A percentile compares a stretch with the other conserved stretches of the same genome.
These are phyloP conservation scores for Malacoctenus gilli DNA, from an alignment of 2,797 vertebrate genomes.

Conservation along the genomic window DNA sequence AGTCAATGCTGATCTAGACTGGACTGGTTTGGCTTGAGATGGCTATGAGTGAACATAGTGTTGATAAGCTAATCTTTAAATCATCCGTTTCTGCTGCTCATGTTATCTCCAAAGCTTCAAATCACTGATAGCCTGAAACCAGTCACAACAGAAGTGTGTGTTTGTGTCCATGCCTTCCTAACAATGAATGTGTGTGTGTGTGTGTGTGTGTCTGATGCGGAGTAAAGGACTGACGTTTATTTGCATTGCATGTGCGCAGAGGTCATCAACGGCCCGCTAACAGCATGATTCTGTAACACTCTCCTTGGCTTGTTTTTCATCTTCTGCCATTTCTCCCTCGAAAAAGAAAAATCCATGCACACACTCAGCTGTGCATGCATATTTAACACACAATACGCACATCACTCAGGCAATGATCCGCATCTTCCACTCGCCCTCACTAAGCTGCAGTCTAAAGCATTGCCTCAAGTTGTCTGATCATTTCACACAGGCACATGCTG, in stretches of 20 bases:
- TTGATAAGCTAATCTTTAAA: conserved; percentile 33
- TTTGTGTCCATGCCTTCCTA: conserved; percentile 20
- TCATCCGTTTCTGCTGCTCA: conserved; percentile 40
- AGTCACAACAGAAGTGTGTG: conserved; percentile 29
- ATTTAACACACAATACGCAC: conserved; percentile 57
- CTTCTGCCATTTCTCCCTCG: conserved; percentile 40
- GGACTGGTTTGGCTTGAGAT: conserved; percentile 64
- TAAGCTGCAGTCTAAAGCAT: conserved; percentile 58
- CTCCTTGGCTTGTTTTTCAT: conserved; percentile 34
- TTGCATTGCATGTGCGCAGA: neutral
- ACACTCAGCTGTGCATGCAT: conserved; percentile 63
- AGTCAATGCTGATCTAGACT: conserved; percentile 66
- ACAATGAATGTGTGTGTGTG: conserved; percentile 41
- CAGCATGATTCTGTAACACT: conserved; percentile 53
- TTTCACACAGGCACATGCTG: conserved; percentile 39
- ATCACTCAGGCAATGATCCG: conserved; percentile 65
- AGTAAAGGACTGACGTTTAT: conserved; percentile 21
- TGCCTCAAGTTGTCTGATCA: conserved; percentile 50
- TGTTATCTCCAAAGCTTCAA: conserved; percentile 29
- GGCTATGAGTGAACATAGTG: conserved; percentile 20
- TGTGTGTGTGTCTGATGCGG: no score
- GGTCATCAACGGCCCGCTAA: conserved; percentile 40
- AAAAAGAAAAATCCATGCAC: conserved; percentile 21
- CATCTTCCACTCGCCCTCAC: conserved; percentile 56
- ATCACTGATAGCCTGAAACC: conserved; percentile 40